A percentile compares a stretch with the other conserved stretches of the same genome.
These are phyloP conservation scores for Psittacula cyanocephala DNA, from an alignment of 2,113 vertebrate genomes.

Conservation along the genomic window DNA sequence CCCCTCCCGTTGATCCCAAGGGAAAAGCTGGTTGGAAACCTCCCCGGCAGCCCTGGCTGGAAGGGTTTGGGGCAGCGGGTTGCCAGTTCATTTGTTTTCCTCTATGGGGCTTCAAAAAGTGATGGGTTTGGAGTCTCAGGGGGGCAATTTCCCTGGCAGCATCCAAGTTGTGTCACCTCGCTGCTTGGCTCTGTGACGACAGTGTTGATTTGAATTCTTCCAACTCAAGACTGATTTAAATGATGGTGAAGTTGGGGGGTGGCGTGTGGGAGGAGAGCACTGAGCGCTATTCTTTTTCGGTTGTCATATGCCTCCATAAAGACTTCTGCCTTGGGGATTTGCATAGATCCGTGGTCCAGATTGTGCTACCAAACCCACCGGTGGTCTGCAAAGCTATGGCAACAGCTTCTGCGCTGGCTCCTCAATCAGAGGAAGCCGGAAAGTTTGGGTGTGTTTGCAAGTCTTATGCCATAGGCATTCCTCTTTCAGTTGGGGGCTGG, in stretches of 20 bases:
- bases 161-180: constrained; percentile 59
- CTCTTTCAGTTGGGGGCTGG: not conserved
- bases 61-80: not conserved
- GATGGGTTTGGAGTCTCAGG: constrained; percentile 44
- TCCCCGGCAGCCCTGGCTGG: not conserved
- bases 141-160: constrained; percentile 56
- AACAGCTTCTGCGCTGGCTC: not conserved
- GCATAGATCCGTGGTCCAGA: constrained; percentile 49
- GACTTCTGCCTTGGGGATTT: constrained; percentile 65
- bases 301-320: constrained; percentile 66
- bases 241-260: constrained; percentile 61
- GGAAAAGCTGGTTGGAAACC: not conserved
- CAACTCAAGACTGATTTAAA: constrained; percentile 64
- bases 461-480: fast-evolving
- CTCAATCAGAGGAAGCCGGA: not conserved
- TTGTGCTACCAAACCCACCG: constrained; percentile 36
- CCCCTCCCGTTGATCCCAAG: not conserved
- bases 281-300: constrained; percentile 59
- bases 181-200: constrained; percentile 56
- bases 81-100: constrained; percentile 15
- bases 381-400: constrained; percentile 58
- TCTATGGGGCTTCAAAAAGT: not conserved
- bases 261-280: constrained; percentile 64
- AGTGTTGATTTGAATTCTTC: constrained; percentile 65
- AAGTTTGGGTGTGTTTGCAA: constrained; percentile 22